Conservation (phyloP, 2,797 vertebrate species). For the Pangasius krempfi region DNA sequence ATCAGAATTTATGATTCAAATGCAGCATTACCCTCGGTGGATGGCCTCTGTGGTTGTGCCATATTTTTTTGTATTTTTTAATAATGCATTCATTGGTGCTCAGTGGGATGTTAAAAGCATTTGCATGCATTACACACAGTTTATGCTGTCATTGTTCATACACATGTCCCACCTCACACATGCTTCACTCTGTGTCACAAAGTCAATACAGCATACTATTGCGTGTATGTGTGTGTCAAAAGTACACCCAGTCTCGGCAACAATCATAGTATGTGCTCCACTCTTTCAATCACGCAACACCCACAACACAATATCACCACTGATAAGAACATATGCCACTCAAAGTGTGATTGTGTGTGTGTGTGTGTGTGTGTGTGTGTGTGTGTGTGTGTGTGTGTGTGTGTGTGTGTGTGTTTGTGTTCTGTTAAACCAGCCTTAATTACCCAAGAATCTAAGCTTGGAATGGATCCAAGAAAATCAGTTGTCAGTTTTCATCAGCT, state of each 20-base stretch:
- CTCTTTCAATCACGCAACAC: neutral
- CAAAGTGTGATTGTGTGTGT: neutral
- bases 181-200: neutral
- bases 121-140: neutral
- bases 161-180: neutral
- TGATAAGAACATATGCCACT: conserved; percentile 2
- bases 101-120: neutral
- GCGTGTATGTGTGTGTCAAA: conserved; percentile 8
- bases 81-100: neutral
- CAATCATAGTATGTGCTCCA: neutral
- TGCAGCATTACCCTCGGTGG: neutral
- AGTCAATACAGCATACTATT: neutral
- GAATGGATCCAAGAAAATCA: conserved; percentile 46
- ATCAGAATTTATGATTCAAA: neutral
- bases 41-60: neutral
- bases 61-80: neutral
- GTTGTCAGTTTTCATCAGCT: conserved; percentile 43
- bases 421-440: conserved; percentile 36
- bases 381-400: neutral
- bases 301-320: neutral
- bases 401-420: conserved; percentile 30
- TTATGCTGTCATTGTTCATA: neutral
- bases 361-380: conserved; percentile 4
- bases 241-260: neutral
- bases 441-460: conserved; percentile 37